phyloP scores from a whole-genome alignment of 2,888 invertebrate genomes.

The Tetrapedia diversipes region DNA sequence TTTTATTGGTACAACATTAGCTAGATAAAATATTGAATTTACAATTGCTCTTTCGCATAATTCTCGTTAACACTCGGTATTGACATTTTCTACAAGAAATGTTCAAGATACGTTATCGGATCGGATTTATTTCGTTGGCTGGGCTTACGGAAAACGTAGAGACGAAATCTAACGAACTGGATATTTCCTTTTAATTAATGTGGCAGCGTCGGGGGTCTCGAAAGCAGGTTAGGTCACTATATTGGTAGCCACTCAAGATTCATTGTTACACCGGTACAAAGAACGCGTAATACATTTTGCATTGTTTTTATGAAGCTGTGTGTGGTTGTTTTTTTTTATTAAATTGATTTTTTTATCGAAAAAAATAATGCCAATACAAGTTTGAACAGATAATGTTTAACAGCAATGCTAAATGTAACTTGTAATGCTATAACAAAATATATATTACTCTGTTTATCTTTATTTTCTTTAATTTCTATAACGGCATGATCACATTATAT shows the following conservation, averaged over 20 bases:
- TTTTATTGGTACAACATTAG: neutral
- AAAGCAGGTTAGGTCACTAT: constrained; percentile 37
- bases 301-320: constrained; percentile 34
- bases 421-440: too few species aligned
- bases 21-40: neutral
- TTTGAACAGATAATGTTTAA: neutral
- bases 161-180: constrained; percentile 17
- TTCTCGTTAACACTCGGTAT: neutral
- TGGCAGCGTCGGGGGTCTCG: constrained; percentile 1
- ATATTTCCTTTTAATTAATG: constrained; percentile 45
- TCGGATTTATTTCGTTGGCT: neutral
- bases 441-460: too few species aligned
- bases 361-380: neutral
- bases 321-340: constrained; percentile 24
- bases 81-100: neutral
- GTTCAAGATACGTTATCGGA: neutral
- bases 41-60: constrained; percentile 5
- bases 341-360: constrained; percentile 21
- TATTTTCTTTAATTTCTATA: too few species aligned
- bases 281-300: constrained; percentile 50
- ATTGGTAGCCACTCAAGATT: constrained; percentile 30
- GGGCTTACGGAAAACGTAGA: neutral
- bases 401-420: neutral
- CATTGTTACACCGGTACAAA: constrained; percentile 53
- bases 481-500: too few species aligned